These are phyloP conservation scores for Bergia puertoricense DNA, from an alignment of 92 coral and sea anemone species.

Conservation along the genomic window DNA sequence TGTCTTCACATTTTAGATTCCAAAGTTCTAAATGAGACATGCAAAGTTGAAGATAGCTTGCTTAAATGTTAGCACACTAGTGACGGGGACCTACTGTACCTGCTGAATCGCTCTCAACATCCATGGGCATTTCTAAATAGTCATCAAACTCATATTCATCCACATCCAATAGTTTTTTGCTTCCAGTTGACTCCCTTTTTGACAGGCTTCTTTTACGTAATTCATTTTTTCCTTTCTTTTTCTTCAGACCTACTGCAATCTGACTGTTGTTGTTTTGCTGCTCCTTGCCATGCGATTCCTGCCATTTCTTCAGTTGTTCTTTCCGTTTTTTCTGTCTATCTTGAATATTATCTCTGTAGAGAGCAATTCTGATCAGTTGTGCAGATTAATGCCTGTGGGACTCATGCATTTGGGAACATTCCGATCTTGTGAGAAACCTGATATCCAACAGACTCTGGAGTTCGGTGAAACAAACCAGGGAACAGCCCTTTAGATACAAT, in stretches of 20 bases:
- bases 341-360: constrained; percentile 17
- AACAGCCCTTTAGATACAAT: too few relatives aligned
- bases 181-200: constrained; percentile 37
- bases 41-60: too few relatives aligned
- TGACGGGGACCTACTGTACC: constrained; percentile 54
- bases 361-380: not conserved
- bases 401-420: too few relatives aligned
- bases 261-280: constrained; percentile 25
- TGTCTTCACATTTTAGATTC: too few relatives aligned
- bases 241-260: constrained; percentile 38
- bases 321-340: constrained; percentile 71
- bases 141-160: constrained; percentile 73
- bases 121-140: constrained; percentile 93
- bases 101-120: constrained; percentile 92
- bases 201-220: constrained; percentile 34
- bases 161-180: constrained; percentile 30
- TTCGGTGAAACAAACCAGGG: too few relatives aligned
- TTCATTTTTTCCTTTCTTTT: constrained; percentile 33
- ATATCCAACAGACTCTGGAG: too few relatives aligned
- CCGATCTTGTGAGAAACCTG: too few relatives aligned
- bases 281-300: constrained; percentile 48
- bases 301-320: constrained; percentile 77
- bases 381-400: too few relatives aligned
- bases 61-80: too few relatives aligned
- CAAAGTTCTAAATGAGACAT: too few relatives aligned